Evolutionary conservation across 2,113 vertebrate species (phyloP).

Genomic region (Cynopterus brachyotis): DNA sequence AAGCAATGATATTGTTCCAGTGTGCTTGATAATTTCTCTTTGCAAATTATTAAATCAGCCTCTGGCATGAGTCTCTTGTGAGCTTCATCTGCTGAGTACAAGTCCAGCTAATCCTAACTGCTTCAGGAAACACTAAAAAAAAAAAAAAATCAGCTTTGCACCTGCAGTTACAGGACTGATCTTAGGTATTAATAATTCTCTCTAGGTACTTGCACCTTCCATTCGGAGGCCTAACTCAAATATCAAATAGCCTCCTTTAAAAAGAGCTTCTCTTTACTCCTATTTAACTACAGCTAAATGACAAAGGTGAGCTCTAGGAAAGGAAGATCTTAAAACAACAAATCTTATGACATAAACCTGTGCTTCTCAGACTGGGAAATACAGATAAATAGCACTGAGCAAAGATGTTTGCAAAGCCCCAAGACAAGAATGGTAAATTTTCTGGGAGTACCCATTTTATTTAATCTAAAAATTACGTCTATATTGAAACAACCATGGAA

Average conservation of each 20-base stretch:
- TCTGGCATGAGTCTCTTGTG: background rate
- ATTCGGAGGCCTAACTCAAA: background rate
- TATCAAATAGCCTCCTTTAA: background rate
- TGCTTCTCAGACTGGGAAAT: background rate
- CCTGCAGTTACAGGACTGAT: background rate
- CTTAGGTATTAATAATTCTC: background rate
- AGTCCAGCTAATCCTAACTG: background rate
- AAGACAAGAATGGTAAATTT: background rate
- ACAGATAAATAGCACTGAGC: background rate
- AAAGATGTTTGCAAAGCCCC: background rate
- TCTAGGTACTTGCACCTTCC: background rate
- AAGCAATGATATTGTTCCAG: background rate
- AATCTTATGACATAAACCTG: background rate
- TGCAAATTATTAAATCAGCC: constrained; percentile 1
- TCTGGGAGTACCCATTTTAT: background rate
- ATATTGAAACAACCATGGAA: background rate
- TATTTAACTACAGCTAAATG: background rate
- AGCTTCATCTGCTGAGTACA: background rate
- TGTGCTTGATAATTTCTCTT: background rate
- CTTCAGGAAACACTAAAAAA: constrained; percentile 14
- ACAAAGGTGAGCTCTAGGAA: background rate
- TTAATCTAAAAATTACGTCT: background rate
- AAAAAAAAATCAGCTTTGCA: background rate
- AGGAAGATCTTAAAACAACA: background rate
- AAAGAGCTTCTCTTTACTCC: background rate